A percentile compares a stretch with the other conserved stretches of the same genome.
phyloP scores from a whole-genome alignment of 2,888 invertebrate species.

The Agelastica alni region DNA sequence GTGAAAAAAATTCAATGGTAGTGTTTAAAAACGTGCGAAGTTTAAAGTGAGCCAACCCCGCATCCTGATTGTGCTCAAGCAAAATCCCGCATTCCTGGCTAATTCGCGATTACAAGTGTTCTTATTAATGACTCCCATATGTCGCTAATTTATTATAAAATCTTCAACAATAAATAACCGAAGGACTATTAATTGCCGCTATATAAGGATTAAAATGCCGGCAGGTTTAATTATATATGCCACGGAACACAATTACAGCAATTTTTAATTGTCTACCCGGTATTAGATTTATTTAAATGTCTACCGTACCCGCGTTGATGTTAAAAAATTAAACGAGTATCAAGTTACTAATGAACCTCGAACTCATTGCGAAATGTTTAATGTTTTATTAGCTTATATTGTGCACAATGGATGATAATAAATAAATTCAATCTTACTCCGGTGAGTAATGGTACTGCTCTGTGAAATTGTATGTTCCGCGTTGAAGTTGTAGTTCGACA shows the following conservation, averaged over 20 bases:
- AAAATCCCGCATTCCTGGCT: constrained; percentile 4
- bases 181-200: constrained; percentile 29
- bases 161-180: constrained; percentile 26
- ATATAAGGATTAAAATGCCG: constrained; percentile 28
- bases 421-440: too few relatives aligned
- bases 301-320: not conserved
- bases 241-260: constrained; percentile 25
- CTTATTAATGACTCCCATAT: constrained; percentile 31
- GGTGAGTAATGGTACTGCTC: too few relatives aligned
- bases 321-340: constrained; percentile 12
- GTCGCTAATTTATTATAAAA: constrained; percentile 32
- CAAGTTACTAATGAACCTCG: constrained; percentile 18
- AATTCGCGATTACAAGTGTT: constrained; percentile 17
- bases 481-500: too few relatives aligned
- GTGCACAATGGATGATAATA: not conserved
- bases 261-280: constrained; percentile 25
- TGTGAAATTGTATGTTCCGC: too few relatives aligned
- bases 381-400: constrained; percentile 7
- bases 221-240: constrained; percentile 26
- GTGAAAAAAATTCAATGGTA: too few relatives aligned
- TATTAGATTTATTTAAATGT: constrained; percentile 26
- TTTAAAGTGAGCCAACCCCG: too few relatives aligned
- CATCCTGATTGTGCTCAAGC: not conserved
- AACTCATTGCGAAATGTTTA: constrained; percentile 11
- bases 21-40: too few relatives aligned